Conservation (phyloP, 2,888 invertebrate genomes). For the Ephialtes manifestator region DNA sequence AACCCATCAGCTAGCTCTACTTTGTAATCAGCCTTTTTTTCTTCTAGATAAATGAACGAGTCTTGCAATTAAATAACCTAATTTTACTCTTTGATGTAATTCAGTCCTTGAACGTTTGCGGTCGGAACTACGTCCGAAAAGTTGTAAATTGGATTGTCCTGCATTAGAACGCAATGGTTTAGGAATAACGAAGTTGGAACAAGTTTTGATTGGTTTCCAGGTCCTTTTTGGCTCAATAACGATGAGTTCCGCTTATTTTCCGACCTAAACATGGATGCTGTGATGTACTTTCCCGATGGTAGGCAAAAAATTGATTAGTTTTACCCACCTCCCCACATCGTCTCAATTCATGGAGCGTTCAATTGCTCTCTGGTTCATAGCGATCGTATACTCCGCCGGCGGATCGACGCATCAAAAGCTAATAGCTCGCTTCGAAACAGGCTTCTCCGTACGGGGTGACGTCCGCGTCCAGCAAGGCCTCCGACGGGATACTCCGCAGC, state of each 20-base stretch:
- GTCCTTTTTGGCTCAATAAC: neutral
- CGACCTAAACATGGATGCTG: neutral
- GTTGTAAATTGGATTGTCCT: constrained; percentile 1
- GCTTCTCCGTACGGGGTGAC: constrained; percentile 33
- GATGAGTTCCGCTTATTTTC: neutral
- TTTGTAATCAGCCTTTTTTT: no score
- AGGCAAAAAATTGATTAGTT: neutral
- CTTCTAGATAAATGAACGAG: no score
- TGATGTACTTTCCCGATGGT: neutral
- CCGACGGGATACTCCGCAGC: constrained; percentile 48
- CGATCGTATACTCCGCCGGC: constrained; percentile 16
- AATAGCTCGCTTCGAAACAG: constrained; percentile 50
- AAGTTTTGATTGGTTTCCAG: neutral
- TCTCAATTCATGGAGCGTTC: constrained; percentile 25
- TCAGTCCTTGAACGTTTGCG: neutral
- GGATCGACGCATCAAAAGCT: constrained; percentile 48
- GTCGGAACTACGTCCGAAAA: neutral
- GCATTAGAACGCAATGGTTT: constrained; percentile 3
- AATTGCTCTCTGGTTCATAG: constrained; percentile 26
- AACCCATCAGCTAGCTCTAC: no score
- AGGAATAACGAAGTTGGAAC: constrained; percentile 6
- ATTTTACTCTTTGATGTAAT: neutral
- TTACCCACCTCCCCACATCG: neutral
- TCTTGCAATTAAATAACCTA: no score
- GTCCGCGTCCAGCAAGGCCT: constrained; percentile 23